Base-by-base conservation (phyloP, 2,113 vertebrate species). In the Rhombomys opimus region DNA sequence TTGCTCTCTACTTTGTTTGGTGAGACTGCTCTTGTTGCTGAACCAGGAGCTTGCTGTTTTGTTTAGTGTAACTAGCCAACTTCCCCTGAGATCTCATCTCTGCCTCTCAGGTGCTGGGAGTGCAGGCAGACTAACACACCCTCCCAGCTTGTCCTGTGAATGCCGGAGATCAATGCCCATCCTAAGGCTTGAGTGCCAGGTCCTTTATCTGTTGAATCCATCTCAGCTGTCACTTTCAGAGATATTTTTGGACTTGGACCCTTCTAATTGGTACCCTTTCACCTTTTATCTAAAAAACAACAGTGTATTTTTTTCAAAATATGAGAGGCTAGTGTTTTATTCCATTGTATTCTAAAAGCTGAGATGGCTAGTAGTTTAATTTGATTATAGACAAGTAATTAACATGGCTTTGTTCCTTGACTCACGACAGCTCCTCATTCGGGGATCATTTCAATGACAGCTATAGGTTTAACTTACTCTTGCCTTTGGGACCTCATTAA, bases 201-300 rank as follows among this genome's bases (percentile, higher is more conserved):
- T 80, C 52, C 9, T 57, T 11, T 57, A 81, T 5, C 4, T 10
- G 7, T 32, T 57, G 50, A 81, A 9, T 14, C 52, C 52, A n/a
- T 81, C 52, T 81, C 18, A 59, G 76, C 14, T 52, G 27, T 78
- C 27, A 78, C 68, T 57, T 38, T 87, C 65, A 82, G n/a, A 90
- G 78, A 72, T 87, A 13, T 61, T 89, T 89, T 95, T 80, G n/a
- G 25, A 54, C 50, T 82, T 93, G 50, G 41, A 77, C 14, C 65
- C 86, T 75, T 35, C 9, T 77, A 35, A 77, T 77, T 94, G 85
- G 82, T 41, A n/a, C 1, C 1, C 13, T 11, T 94, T 67, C 41
- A 82, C 32, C 15, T 72, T 81, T 32, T 87, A 23, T 82, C 17
- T 87, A 54, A 89, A 96, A 91, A 87, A 3, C 38, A 91, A 5